These are phyloP conservation scores for Catocala nupta DNA, from an alignment of 2,888 invertebrate genomes.

Conservation along the genomic window DNA sequence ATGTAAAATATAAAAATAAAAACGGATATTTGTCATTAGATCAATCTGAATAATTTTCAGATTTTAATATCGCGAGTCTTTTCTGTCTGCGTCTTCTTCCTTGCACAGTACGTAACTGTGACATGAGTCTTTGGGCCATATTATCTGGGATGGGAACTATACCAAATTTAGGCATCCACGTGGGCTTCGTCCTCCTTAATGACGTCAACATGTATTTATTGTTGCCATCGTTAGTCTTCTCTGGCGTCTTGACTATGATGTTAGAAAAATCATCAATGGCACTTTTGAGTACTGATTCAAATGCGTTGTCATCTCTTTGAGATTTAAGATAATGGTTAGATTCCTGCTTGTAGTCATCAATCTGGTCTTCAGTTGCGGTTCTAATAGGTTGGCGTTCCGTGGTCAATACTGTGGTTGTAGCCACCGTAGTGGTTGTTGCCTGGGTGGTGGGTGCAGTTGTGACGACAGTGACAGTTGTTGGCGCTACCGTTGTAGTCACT, in stretches of 20 bases:
- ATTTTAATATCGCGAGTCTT: conserved; percentile 10
- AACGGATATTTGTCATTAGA: neutral
- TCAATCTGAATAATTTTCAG: neutral
- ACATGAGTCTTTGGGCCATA: conserved; percentile 65
- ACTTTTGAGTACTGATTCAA: conserved; percentile 39
- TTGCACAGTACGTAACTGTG: conserved; percentile 58
- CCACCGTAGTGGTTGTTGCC: neutral
- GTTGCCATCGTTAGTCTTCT: conserved; percentile 37
- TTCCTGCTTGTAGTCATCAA: conserved; percentile 2
- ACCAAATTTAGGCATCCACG: conserved; percentile 69
- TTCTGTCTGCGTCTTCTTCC: conserved; percentile 41
- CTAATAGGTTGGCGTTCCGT: neutral
- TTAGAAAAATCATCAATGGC: conserved; percentile 35
- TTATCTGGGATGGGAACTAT: conserved; percentile 71
- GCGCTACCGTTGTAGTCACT: neutral
- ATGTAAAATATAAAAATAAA: conserved; percentile 1
- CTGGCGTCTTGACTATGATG: conserved; percentile 38
- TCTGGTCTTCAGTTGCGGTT: too few relatives aligned
- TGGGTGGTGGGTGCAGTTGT: conserved; percentile 11
- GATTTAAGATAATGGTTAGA: neutral
- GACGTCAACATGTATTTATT: conserved; percentile 59
- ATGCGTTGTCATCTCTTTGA: conserved; percentile 12
- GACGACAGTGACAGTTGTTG: neutral
- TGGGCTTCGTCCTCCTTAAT: conserved; percentile 60
- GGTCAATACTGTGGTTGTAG: conserved; percentile 1